A percentile compares a stretch with the other conserved stretches of the same genome.
Evolutionary conservation across 2,113 vertebrate species (phyloP).

Genomic region (Lepus europaeus): DNA sequence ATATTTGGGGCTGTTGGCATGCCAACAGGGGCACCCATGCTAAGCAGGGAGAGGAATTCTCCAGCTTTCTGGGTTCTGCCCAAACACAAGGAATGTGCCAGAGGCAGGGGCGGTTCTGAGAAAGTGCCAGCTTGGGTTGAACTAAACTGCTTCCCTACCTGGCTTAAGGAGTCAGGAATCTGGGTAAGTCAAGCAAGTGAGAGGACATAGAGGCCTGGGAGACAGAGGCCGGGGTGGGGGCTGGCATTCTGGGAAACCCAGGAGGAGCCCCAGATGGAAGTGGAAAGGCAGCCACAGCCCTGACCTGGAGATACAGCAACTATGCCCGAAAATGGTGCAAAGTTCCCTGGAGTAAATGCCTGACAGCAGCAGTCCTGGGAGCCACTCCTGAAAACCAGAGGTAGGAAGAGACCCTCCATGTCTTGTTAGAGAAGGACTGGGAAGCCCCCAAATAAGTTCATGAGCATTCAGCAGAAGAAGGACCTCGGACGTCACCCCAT

Average conservation of each 20-base stretch:
- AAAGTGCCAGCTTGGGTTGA: conserved; percentile 71
- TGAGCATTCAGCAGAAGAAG: not conserved
- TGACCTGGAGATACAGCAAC: not conserved
- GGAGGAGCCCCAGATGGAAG: not conserved
- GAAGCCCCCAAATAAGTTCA: not conserved
- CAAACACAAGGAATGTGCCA: conserved; percentile 79
- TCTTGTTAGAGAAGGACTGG: not conserved
- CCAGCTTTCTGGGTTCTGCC: conserved; percentile 72
- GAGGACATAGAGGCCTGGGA: conserved; percentile 18
- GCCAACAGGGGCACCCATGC: conserved; percentile 81
- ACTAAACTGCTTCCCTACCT: conserved; percentile 74
- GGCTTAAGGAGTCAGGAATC: conserved; percentile 72
- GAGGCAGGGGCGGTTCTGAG: conserved; percentile 79
- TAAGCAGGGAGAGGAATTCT: conserved; percentile 82
- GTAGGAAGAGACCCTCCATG: not conserved
- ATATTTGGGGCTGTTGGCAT: conserved; percentile 86
- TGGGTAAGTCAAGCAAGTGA: conserved; percentile 59
- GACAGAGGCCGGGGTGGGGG: not conserved
- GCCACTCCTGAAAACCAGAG: not conserved
- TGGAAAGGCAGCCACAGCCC: not conserved
- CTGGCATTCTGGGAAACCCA: not conserved
- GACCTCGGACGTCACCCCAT: not conserved
- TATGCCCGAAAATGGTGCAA: not conserved
- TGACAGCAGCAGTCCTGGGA: accelerated
- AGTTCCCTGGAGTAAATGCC: not conserved